phyloP scores from a whole-genome alignment of 2,888 invertebrate species.

The Hecatera dysodea region DNA sequence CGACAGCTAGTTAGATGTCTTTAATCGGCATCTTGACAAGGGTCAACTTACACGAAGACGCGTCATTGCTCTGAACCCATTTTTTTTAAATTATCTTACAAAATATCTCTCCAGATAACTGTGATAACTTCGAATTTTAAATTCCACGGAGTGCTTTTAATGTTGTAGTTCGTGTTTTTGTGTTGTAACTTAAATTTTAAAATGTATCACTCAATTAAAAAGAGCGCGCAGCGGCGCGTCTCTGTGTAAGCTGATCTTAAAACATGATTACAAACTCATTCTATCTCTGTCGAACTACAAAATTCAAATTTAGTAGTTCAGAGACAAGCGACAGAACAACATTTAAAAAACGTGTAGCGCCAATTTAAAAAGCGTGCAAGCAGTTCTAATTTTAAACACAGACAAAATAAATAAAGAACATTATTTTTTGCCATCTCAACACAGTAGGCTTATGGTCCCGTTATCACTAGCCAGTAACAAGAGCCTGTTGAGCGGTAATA shows the following conservation, averaged over 20 bases:
- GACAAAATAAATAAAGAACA: neutral
- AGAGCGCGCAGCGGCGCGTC: too few relatives aligned
- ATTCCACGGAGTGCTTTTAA: too few relatives aligned
- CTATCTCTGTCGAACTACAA: neutral
- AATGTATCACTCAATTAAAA: too few relatives aligned
- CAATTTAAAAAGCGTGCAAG: neutral
- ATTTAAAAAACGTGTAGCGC: neutral
- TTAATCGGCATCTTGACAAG: neutral
- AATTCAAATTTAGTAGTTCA: too few relatives aligned
- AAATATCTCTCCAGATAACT: too few relatives aligned
- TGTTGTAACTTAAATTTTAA: too few relatives aligned
- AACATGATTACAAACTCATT: neutral
- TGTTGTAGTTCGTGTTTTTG: too few relatives aligned
- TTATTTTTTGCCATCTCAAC: conserved; percentile 89
- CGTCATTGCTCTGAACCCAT: neutral
- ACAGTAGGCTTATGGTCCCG: conserved; percentile 95
- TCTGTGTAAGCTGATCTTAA: neutral
- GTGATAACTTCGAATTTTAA: too few relatives aligned
- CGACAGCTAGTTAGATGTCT: neutral
- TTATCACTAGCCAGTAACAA: conserved; percentile 98
- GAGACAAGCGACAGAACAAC: neutral
- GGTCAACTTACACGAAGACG: neutral
- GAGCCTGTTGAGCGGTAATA: conserved; percentile 97
- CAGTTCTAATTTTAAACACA: neutral
- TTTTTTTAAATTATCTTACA: neutral